These are phyloP conservation scores for Karalla daura DNA, from an alignment of 2,797 vertebrate genomes.

Conservation along the genomic window DNA sequence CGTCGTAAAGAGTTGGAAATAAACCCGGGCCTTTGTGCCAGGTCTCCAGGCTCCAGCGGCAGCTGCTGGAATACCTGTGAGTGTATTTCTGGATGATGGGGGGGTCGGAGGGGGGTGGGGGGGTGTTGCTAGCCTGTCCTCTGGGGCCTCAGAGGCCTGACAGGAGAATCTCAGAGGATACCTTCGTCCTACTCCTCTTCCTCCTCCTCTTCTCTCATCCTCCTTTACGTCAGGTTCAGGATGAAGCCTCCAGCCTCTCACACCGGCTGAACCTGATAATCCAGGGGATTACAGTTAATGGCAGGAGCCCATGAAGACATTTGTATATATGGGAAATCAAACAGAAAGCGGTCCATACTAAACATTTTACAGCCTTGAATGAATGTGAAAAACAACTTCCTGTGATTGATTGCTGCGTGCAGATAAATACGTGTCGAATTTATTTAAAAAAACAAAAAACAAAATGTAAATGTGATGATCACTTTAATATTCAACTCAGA, in stretches of 20 bases:
- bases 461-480: neutral
- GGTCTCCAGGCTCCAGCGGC: conserved; percentile 2
- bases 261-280: conserved; percentile 24
- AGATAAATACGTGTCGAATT: conserved; percentile 5
- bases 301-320: conserved; percentile 8
- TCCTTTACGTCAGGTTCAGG: conserved; percentile 19
- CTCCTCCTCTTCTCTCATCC: conserved; percentile 2
- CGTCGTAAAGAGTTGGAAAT: conserved; percentile 14
- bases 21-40: conserved; percentile 11
- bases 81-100: conserved; percentile 25
- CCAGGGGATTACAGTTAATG: conserved; percentile 23
- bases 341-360: neutral
- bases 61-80: conserved; percentile 10
- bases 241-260: conserved; percentile 30
- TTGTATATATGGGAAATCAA: conserved; percentile 29
- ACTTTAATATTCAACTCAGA: neutral
- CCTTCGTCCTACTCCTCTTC: neutral
- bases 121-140: conserved; percentile 4
- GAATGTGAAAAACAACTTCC: neutral
- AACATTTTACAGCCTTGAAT: neutral
- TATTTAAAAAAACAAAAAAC: neutral
- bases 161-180: conserved; percentile 12
- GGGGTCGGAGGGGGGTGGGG: neutral
- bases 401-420: neutral
- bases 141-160: conserved; percentile 5